Percentiles rank a stretch among this genome's conserved stretches.
phyloP scores from a whole-genome alignment of 2,113 vertebrate genomes.

The Mormoops blainvillei region DNA sequence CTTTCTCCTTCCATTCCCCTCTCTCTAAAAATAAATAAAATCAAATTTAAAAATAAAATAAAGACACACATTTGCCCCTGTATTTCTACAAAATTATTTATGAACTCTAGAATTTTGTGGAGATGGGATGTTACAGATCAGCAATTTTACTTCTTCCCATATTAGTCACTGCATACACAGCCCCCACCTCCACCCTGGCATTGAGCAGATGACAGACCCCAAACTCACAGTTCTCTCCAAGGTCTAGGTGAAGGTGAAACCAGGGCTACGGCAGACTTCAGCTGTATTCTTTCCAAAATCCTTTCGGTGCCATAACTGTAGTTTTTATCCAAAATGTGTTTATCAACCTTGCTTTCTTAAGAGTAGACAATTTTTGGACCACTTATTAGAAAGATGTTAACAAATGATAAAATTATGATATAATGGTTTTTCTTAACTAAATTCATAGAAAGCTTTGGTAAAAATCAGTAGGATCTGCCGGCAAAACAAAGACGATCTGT shows the following conservation, averaged over 20 bases:
- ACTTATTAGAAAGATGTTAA: background rate
- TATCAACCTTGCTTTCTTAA: background rate
- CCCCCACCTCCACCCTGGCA: background rate
- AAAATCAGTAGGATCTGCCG: background rate
- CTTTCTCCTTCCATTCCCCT: too few species aligned
- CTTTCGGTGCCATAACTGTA: background rate
- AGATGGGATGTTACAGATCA: background rate
- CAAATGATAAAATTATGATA: background rate
- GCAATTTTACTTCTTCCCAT: background rate
- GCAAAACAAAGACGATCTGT: background rate
- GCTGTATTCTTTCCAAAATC: background rate
- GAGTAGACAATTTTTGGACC: background rate
- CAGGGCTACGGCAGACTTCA: background rate
- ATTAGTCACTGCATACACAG: background rate
- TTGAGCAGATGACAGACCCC: background rate
- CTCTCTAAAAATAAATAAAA: too few species aligned
- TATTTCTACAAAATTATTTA: background rate
- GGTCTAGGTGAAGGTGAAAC: background rate
- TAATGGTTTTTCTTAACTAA: background rate
- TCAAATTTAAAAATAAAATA: background rate
- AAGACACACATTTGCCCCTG: background rate
- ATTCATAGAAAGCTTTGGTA: slow-evolving; percentile 3
- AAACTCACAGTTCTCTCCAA: background rate
- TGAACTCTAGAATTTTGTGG: background rate
- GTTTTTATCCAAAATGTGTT: background rate